A percentile compares a stretch with the other conserved stretches of the same genome.
These are phyloP conservation scores for Apostichopus leukothele DNA, from an alignment of 53 echinoderm and acorn worm genomes.

Conservation along the genomic window DNA sequence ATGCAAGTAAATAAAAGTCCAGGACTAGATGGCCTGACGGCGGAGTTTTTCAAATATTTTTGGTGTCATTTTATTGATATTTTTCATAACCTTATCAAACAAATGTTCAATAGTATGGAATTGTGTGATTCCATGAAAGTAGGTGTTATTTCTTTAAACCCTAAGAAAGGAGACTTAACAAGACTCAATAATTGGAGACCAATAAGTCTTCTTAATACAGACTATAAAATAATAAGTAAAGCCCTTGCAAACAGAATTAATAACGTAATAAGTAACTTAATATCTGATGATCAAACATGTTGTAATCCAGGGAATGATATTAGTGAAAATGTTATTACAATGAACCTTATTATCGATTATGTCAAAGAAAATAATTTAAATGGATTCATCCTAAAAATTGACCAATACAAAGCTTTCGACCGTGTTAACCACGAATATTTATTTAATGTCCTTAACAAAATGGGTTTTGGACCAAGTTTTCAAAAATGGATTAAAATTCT, in stretches of 20 bases:
- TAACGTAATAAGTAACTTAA: conserved; percentile 2
- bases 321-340: conserved; percentile 52
- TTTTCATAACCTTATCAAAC: conserved; percentile 34
- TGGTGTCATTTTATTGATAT: conserved; percentile 32
- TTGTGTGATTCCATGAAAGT: conserved; percentile 30
- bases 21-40: conserved; percentile 51
- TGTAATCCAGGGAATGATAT: conserved; percentile 57
- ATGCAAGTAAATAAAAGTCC: conserved; percentile 41
- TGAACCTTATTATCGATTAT: conserved; percentile 55
- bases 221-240: conserved; percentile 62
- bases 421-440: conserved; percentile 48
- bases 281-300: conserved; percentile 50
- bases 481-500: conserved; percentile 51
- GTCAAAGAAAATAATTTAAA: not conserved
- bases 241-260: conserved; percentile 37
- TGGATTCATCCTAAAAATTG: conserved; percentile 32
- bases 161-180: conserved; percentile 52
- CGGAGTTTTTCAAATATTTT: conserved; percentile 52
- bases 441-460: conserved; percentile 11
- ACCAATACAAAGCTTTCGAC: conserved; percentile 61
- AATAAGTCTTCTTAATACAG: conserved; percentile 54
- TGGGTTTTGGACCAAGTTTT: conserved; percentile 48
- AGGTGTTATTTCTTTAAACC: conserved; percentile 57
- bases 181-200: conserved; percentile 58
- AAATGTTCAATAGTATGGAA: not conserved